Evolutionary conservation across 1,140 invertebrate genomes (phyloP).

Genomic region (Atta cephalotes): DNA sequence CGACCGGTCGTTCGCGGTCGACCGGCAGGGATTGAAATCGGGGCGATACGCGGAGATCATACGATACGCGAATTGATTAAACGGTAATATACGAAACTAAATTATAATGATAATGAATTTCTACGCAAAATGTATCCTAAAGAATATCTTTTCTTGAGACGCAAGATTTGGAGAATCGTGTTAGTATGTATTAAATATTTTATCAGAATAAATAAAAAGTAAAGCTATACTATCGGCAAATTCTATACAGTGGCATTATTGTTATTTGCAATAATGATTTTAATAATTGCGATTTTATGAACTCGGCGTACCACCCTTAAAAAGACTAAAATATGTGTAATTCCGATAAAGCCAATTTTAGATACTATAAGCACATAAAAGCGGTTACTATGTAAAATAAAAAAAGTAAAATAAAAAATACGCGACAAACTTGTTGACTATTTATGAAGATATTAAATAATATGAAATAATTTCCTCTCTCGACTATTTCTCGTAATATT

Average conservation of each 20-base stretch:
- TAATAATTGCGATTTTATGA: conserved; percentile 23
- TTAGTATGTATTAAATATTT: conserved; percentile 11
- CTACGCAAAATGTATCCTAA: not conserved
- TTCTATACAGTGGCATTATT: not conserved
- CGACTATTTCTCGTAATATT: conserved; percentile 40
- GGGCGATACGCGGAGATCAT: conserved; percentile 52
- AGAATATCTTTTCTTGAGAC: not conserved
- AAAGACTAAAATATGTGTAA: conserved; percentile 40
- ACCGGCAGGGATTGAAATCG: not conserved
- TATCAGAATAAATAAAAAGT: conserved; percentile 10
- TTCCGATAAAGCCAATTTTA: conserved; percentile 54
- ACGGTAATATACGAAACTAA: not conserved
- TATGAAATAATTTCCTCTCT: conserved; percentile 18
- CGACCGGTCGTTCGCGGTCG: conserved; percentile 34
- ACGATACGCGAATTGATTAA: not conserved
- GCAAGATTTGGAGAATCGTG: not conserved
- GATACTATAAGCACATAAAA: conserved; percentile 61
- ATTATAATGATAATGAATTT: not conserved
- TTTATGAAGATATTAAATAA: conserved; percentile 40
- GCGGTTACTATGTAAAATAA: conserved; percentile 33
- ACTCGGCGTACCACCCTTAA: conserved; percentile 41
- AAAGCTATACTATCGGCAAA: conserved; percentile 14
- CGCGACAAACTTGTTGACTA: conserved; percentile 20
- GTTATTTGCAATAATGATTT: conserved; percentile 7
- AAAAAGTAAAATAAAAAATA: not conserved